Evolutionary conservation across 2,113 vertebrate genomes (phyloP).

Genomic region (Vanacampus margaritifer): DNA sequence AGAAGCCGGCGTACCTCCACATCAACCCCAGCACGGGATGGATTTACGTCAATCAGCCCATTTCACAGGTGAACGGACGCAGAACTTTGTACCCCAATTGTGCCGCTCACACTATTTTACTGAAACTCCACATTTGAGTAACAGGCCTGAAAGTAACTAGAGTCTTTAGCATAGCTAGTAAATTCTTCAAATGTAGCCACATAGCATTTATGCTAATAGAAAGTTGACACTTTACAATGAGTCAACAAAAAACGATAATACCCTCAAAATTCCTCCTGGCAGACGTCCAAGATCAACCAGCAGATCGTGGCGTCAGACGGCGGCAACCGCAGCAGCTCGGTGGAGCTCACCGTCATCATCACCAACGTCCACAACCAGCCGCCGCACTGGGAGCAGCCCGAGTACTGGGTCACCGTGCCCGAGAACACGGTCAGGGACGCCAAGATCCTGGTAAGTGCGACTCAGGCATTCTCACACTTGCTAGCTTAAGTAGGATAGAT

Average conservation of each 20-base stretch:
- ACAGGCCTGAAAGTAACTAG: too few relatives aligned
- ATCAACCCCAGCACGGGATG: constrained; percentile 86
- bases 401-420: constrained; percentile 78
- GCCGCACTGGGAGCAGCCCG: constrained; percentile 83
- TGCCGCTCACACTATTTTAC: too few relatives aligned
- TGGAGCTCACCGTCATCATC: constrained; percentile 79
- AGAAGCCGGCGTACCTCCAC: constrained; percentile 79
- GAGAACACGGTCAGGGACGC: constrained; percentile 79
- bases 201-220: too few relatives aligned
- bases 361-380: constrained; percentile 84
- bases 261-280: not conserved
- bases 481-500: not conserved
- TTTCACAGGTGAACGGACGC: constrained; percentile 74
- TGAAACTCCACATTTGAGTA: too few relatives aligned
- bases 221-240: too few relatives aligned
- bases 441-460: constrained; percentile 68
- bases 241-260: not conserved
- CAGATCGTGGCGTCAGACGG: constrained; percentile 80
- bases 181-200: too few relatives aligned
- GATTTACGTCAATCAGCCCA: constrained; percentile 80
- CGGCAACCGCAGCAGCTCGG: constrained; percentile 81
- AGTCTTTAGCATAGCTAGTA: too few relatives aligned
- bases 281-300: constrained; percentile 78
- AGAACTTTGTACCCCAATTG: too few relatives aligned
- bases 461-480: not conserved